These are phyloP conservation scores for Microctonus brassicae DNA, from an alignment of 2,888 invertebrate genomes.

Conservation along the genomic window DNA sequence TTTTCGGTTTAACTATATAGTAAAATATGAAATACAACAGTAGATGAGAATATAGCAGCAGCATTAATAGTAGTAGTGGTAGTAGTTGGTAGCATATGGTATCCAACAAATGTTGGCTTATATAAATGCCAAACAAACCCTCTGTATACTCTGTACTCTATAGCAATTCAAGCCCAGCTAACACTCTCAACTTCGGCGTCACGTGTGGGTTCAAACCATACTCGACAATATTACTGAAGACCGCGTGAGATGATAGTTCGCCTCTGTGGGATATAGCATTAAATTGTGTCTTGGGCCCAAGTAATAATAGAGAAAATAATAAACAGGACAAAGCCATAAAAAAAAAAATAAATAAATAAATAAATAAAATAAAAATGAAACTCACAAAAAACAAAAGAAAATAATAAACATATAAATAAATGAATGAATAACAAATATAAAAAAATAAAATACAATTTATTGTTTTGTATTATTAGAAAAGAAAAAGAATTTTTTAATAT, in stretches of 20 bases:
- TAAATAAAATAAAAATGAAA: neutral
- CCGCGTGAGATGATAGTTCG: neutral
- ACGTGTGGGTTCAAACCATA: neutral
- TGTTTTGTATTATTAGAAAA: too few species aligned
- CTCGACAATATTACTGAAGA: neutral
- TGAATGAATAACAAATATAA: too few species aligned
- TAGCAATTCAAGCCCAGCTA: neutral
- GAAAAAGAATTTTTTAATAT: neutral
- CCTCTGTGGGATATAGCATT: neutral
- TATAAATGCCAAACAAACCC: conserved; percentile 21
- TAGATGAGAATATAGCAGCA: neutral
- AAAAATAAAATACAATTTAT: too few species aligned
- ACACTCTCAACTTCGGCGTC: conserved; percentile 17
- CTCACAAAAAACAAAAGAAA: neutral
- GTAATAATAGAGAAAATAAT: neutral
- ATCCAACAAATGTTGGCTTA: conserved; percentile 25
- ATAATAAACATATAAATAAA: neutral
- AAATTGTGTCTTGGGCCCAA: neutral
- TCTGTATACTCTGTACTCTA: neutral
- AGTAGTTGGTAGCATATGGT: conserved; percentile 16
- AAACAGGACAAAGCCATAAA: neutral
- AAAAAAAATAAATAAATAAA: neutral
- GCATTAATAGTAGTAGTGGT: neutral
- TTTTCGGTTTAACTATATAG: neutral
- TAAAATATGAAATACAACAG: neutral